Percentiles rank a stretch among this genome's conserved stretches.
Conservation (phyloP, 2,797 vertebrate species). For the Sebastes hopkinsi region DNA sequence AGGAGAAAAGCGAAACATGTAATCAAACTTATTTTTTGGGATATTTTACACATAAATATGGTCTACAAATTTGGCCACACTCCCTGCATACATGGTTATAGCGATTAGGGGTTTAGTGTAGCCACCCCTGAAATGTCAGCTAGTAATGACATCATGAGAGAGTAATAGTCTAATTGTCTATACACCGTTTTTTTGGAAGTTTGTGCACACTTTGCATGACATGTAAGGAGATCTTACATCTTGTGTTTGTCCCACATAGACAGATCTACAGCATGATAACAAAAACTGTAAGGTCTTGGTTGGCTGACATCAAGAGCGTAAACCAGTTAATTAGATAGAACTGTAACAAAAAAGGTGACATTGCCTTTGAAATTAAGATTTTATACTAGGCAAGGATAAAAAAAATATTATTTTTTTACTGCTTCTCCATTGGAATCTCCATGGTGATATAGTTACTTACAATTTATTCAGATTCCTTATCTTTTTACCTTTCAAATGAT, state of each 20-base stretch:
- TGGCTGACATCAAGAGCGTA: background rate
- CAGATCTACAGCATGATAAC: background rate
- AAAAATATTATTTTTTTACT: too few species aligned
- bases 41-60: background rate
- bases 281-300: background rate
- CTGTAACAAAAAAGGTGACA: too few species aligned
- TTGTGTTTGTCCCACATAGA: background rate
- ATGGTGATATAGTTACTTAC: too few species aligned
- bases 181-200: background rate
- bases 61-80: background rate
- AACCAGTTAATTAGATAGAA: background rate
- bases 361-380: too few species aligned
- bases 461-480: too few species aligned
- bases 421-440: too few species aligned
- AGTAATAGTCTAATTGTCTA: background rate
- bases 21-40: background rate
- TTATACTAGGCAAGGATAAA: too few species aligned
- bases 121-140: background rate
- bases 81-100: background rate
- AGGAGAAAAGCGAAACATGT: background rate
- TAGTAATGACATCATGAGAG: background rate
- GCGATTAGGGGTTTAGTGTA: background rate
- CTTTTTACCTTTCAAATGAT: too few species aligned
- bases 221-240: background rate
- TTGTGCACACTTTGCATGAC: background rate